These are phyloP conservation scores for Mythimna ferrago DNA, from an alignment of 2,888 invertebrate genomes.

Conservation along the genomic window DNA sequence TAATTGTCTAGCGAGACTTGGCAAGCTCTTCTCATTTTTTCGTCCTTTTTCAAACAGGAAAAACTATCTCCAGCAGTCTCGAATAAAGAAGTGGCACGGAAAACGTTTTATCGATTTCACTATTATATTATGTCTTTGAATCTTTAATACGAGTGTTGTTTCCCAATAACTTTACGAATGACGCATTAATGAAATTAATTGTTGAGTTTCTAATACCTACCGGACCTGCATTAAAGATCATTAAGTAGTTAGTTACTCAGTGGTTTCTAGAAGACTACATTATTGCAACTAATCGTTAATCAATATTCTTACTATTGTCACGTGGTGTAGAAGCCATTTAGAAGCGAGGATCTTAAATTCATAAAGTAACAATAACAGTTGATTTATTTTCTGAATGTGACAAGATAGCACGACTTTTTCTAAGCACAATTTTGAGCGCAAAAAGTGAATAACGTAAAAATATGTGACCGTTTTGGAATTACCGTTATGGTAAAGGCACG, in stretches of 20 bases:
- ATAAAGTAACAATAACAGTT: background rate
- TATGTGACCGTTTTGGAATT: slow-evolving; percentile 8
- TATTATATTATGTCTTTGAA: slow-evolving; percentile 29
- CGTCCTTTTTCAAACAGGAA: slow-evolving; percentile 15
- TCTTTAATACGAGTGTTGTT: slow-evolving; percentile 46
- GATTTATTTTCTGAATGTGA: background rate
- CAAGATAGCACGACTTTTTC: background rate
- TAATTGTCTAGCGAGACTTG: slow-evolving; percentile 71
- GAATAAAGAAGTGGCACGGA: background rate
- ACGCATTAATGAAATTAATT: slow-evolving; percentile 35
- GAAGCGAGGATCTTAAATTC: background rate
- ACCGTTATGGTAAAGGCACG: slow-evolving; percentile 18
- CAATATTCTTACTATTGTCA: slow-evolving; percentile 21
- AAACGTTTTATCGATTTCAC: slow-evolving; percentile 50
- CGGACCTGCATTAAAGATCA: slow-evolving; percentile 31
- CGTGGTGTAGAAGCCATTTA: slow-evolving; percentile 3
- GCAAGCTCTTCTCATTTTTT: slow-evolving; percentile 46
- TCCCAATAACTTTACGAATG: slow-evolving; percentile 20
- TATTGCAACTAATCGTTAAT: slow-evolving; percentile 19
- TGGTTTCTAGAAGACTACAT: slow-evolving; percentile 28
- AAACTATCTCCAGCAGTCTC: background rate
- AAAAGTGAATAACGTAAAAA: slow-evolving; percentile 17
- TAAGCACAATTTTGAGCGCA: background rate
- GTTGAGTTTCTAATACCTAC: slow-evolving; percentile 42
- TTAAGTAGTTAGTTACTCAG: slow-evolving; percentile 26